Base-by-base conservation (phyloP, 2,888 invertebrate species). In the Trissolcus brochymenae region DNA sequence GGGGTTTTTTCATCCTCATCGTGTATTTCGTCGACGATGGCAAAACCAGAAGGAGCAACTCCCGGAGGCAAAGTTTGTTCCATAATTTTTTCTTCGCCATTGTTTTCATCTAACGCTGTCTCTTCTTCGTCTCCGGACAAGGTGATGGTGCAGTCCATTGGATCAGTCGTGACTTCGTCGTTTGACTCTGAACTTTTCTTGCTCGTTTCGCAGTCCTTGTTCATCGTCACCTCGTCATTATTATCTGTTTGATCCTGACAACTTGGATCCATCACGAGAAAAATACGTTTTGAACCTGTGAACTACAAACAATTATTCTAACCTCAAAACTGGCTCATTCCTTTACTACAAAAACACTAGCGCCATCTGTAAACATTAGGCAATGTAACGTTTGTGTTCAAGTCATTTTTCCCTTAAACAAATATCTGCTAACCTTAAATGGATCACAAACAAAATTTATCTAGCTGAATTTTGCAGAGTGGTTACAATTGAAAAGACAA, bases 1-100 rank as follows among this genome's bases (percentile, higher is more conserved):
- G 89, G 87, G 7, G 79, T 74, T 2, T 60, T 55, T 0, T 79
- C n/a, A 3, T n/a, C 41, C 13, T 43, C 9, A 3, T 74, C 60
- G 4, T 57, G 16, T 13, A 80, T 79, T 21, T 85, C 83, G 64
- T 84, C 84, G 19, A 84, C 21, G 7, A 84, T 49, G 6, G 82
- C 65, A 35, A 80, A 83, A 6, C 82, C 84, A 4, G 81, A 74
- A 0, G 83, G 82, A 4, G 83, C 83, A 17, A 61, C 80, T 13
- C 83, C 84, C 55, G 82, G 81, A n/a, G 83, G 82, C 29, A 84
- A 59, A 4, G 83, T 83, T 64, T 70, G 78, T 14, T 78, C 77
- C 53, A 78, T 14, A 43, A 17, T 6, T 6, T 57, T 50, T 2
- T 9, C 1, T 9, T 2, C 16, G 6, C 57, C 64, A 4, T 61